A percentile compares a stretch with the other conserved stretches of the same genome.
Conservation (phyloP, 2,888 invertebrate genomes). For the Brenthis daphne region DNA sequence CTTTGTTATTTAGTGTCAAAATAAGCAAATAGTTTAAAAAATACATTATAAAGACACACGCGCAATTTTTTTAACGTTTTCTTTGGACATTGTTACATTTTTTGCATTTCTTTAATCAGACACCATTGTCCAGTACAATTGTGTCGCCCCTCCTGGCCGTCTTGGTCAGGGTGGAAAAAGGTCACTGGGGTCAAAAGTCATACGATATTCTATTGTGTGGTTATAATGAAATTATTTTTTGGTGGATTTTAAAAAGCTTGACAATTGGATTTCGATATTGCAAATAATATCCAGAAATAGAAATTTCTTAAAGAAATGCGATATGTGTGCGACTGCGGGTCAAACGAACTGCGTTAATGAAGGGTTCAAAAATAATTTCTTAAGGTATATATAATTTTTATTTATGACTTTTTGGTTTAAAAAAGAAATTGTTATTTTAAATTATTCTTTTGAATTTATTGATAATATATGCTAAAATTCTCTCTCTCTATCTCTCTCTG, state of each 20-base stretch:
- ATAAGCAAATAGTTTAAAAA: conserved; percentile 10
- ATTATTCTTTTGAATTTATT: too few species aligned
- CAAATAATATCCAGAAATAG: conserved; percentile 59
- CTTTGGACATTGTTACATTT: conserved; percentile 44
- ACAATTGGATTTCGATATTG: conserved; percentile 53
- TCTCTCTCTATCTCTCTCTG: too few species aligned
- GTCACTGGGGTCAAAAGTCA: conserved; percentile 52
- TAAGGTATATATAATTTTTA: not conserved
- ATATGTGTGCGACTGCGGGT: conserved; percentile 75
- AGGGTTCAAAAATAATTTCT: conserved; percentile 38
- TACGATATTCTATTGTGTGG: conserved; percentile 34
- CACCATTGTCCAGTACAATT: conserved; percentile 67
- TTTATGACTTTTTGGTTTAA: not conserved
- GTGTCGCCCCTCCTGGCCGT: conserved; percentile 67
- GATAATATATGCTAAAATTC: too few species aligned
- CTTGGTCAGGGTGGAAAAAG: conserved; percentile 48
- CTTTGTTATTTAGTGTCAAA: not conserved
- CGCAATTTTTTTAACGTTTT: conserved; percentile 36
- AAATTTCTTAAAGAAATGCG: conserved; percentile 61
- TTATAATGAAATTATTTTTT: conserved; percentile 37
- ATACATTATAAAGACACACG: conserved; percentile 18
- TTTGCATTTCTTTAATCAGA: conserved; percentile 67
- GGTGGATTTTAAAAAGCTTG: conserved; percentile 58
- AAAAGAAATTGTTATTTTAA: not conserved
- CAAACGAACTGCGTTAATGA: conserved; percentile 46